A percentile compares a stretch with the other conserved stretches of the same genome.
These are phyloP conservation scores for Globia sparganii DNA, from an alignment of 2,888 invertebrate species.

Conservation along the genomic window DNA sequence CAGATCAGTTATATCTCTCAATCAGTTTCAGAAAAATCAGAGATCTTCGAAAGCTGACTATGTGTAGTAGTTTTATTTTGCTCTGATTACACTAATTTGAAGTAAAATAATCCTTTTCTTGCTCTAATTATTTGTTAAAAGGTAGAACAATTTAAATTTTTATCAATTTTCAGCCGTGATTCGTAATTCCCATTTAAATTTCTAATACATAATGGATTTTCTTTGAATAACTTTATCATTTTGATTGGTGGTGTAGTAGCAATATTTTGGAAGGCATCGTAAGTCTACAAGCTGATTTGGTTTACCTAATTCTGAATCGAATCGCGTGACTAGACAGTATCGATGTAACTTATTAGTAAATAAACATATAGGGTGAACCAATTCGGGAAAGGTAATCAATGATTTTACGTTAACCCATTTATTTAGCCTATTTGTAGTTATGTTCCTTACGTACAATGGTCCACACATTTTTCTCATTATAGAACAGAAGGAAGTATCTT, in stretches of 20 bases:
- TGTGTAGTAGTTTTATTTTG: neutral
- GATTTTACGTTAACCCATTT: slow-evolving; percentile 28
- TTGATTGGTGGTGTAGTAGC: neutral
- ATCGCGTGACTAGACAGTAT: slow-evolving; percentile 70
- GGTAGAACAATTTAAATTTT: neutral
- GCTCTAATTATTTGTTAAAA: neutral
- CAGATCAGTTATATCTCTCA: neutral
- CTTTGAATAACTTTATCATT: neutral
- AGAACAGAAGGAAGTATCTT: slow-evolving; percentile 75
- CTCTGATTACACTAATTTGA: neutral
- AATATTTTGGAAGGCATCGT: slow-evolving; percentile 15
- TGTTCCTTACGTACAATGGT: slow-evolving; percentile 2
- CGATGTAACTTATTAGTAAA: slow-evolving; percentile 60
- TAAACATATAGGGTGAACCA: slow-evolving; percentile 49
- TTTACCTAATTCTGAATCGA: slow-evolving; percentile 51
- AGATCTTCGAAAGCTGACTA: neutral
- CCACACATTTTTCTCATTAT: slow-evolving; percentile 35
- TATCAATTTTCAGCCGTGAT: neutral
- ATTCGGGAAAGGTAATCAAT: slow-evolving; percentile 26
- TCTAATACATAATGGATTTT: neutral
- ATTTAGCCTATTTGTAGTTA: neutral
- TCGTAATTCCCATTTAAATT: neutral
- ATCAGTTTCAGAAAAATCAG: neutral
- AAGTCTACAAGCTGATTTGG: slow-evolving; percentile 17
- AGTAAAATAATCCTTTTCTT: neutral